Conservation (phyloP, 2,113 vertebrate genomes). For the Xiphias gladius region DNA sequence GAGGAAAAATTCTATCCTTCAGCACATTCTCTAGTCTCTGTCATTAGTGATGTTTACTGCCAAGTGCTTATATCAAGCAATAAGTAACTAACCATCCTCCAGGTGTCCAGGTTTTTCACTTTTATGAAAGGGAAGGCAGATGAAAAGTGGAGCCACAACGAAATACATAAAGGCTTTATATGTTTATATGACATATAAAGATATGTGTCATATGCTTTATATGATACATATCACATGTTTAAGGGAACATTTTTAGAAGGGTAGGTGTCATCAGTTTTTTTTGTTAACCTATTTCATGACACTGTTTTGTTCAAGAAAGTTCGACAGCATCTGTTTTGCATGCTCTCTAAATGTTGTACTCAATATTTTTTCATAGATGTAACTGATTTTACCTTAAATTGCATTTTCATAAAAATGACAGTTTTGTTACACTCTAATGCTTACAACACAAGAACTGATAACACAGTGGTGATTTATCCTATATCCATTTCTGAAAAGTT, state of each 20-base stretch:
- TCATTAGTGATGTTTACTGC: conserved; percentile 68
- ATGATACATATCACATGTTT: too few relatives aligned
- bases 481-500: background rate
- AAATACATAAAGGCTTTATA: too few relatives aligned
- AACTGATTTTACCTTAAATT: background rate
- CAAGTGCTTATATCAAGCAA: conserved; percentile 46
- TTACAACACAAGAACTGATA: background rate
- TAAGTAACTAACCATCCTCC: conserved; percentile 54
- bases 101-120: conserved; percentile 58
- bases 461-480: background rate
- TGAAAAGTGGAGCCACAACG: conserved; percentile 31
- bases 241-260: too few relatives aligned
- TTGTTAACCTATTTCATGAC: background rate
- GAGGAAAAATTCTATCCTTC: conserved; percentile 45
- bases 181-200: too few relatives aligned
- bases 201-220: too few relatives aligned
- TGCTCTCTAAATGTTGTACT: background rate
- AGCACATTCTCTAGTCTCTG: conserved; percentile 65
- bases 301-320: too few relatives aligned
- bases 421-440: background rate
- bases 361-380: background rate
- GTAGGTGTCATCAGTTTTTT: background rate
- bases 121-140: conserved; percentile 31
- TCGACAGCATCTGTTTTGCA: background rate
- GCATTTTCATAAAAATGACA: background rate